Evolutionary conservation across 2,888 invertebrate species (phyloP).

Genomic region (Noctuana brunneofusca): DNA sequence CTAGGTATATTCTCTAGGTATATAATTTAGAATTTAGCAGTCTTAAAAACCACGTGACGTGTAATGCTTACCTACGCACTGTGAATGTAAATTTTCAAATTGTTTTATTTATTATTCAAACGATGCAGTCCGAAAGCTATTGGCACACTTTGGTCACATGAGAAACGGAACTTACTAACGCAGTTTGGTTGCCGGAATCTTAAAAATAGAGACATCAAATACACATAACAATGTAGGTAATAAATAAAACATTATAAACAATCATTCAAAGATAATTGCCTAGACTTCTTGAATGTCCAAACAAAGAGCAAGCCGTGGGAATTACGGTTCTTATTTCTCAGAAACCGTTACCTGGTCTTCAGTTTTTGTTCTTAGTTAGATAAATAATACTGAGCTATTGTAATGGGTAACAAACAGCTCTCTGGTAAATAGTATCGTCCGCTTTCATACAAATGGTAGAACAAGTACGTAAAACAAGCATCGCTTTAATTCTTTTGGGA

Average conservation of each 20-base stretch:
- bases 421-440: not conserved
- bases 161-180: no score
- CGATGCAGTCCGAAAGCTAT: no score
- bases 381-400: not conserved
- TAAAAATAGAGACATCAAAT: not conserved
- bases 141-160: no score
- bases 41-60: no score
- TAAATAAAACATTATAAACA: not conserved
- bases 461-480: conserved; percentile 37
- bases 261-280: not conserved
- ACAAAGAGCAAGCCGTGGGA: conserved; percentile 1
- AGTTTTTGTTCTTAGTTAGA: not conserved
- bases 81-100: no score
- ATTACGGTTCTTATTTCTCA: not conserved
- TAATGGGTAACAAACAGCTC: not conserved
- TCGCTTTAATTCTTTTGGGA: conserved; percentile 41
- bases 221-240: not conserved
- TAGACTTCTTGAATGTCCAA: not conserved
- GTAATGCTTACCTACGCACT: no score
- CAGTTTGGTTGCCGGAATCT: not conserved
- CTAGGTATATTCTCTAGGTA: no score
- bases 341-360: not conserved
- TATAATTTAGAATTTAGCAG: no score
- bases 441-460: not conserved
- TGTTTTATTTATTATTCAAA: no score